Percentiles rank a stretch among this genome's conserved stretches.
These are phyloP conservation scores for Aythya baeri DNA, from an alignment of 2,113 vertebrate genomes.

Conservation along the genomic window DNA sequence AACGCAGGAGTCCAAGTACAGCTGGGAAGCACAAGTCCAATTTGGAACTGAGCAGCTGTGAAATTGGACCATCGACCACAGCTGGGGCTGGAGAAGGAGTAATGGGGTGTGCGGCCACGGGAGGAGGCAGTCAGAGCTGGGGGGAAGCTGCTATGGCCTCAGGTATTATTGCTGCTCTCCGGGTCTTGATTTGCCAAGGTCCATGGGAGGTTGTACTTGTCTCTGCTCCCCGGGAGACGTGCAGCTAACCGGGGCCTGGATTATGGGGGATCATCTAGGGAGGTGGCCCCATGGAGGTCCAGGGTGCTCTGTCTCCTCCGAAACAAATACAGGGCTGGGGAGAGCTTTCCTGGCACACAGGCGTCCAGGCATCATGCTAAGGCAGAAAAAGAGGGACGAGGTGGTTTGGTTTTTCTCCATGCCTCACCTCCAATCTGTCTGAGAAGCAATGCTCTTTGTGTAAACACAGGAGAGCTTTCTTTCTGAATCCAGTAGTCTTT, in stretches of 20 bases:
- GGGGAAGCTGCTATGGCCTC: accelerated
- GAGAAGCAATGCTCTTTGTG: neutral
- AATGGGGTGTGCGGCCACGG: neutral
- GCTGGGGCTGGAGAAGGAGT: slow-evolving; percentile 61
- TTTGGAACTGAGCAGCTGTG: slow-evolving; percentile 75
- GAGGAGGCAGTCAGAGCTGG: neutral
- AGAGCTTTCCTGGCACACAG: neutral
- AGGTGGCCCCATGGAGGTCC: neutral
- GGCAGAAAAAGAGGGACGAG: neutral
- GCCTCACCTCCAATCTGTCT: accelerated
- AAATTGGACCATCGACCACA: slow-evolving; percentile 71
- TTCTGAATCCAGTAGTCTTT: neutral
- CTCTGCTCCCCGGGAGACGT: accelerated
- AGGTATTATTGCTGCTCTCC: neutral
- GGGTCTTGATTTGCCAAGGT: accelerated
- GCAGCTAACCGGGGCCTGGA: neutral
- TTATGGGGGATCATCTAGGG: neutral
- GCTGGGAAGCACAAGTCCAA: slow-evolving; percentile 59
- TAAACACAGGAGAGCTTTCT: neutral
- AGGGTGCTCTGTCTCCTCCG: neutral
- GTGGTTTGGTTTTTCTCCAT: neutral
- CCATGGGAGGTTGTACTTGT: accelerated
- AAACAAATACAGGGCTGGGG: neutral
- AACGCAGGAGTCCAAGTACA: slow-evolving; percentile 29
- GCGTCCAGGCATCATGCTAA: neutral